Evolutionary conservation across 2,797 vertebrate species (phyloP).

Genomic region (Manis javanica): DNA sequence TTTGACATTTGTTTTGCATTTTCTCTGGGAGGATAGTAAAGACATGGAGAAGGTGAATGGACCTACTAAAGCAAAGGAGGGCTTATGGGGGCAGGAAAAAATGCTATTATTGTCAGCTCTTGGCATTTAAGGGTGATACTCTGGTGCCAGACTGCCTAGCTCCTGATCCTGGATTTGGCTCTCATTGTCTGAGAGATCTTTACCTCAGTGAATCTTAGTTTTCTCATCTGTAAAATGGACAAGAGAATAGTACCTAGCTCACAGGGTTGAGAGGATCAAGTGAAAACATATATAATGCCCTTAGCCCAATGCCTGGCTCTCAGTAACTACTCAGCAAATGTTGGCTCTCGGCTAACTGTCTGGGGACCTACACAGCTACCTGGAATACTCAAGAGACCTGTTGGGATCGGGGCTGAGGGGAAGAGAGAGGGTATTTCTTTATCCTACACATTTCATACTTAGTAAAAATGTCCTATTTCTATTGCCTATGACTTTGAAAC

Average conservation of each 20-base stretch:
- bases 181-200: constrained; percentile 71
- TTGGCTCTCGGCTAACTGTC: neutral
- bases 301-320: neutral
- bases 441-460: neutral
- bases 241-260: fast-evolving
- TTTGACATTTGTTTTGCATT: neutral
- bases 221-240: neutral
- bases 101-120: neutral
- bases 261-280: too few species aligned
- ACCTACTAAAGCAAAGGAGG: neutral
- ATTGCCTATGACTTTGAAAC: neutral
- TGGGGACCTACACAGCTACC: neutral
- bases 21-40: neutral
- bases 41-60: neutral
- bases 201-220: neutral
- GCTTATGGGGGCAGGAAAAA: neutral
- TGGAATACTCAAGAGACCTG: neutral
- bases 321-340: neutral
- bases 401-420: neutral
- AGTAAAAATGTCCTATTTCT: neutral
- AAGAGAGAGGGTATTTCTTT: neutral
- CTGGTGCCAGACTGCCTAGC: constrained; percentile 42
- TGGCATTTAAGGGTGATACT: neutral
- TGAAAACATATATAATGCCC: neutral
- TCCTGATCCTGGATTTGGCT: constrained; percentile 58